phyloP scores from a whole-genome alignment of 1,140 invertebrate species.

The Pomacea maculata region DNA sequence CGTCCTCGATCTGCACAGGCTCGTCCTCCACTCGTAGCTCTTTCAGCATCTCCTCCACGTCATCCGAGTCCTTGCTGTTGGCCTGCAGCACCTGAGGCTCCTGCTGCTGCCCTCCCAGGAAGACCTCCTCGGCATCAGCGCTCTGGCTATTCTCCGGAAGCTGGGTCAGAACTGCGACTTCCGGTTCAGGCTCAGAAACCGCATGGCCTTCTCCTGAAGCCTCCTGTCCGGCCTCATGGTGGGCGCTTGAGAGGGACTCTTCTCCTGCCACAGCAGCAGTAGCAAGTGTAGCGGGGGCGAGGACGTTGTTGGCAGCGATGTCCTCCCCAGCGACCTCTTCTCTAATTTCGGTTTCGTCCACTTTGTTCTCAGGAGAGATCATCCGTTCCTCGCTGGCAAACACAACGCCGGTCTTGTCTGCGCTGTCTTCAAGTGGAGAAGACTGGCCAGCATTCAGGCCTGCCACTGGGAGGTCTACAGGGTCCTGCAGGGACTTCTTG shows the following conservation, averaged over 20 bases:
- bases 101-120: neutral
- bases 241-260: neutral
- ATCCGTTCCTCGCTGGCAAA: neutral
- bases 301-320: too few relatives aligned
- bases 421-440: neutral
- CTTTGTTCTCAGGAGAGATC: neutral
- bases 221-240: neutral
- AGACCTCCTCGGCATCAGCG: slow-evolving; percentile 14
- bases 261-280: too few relatives aligned
- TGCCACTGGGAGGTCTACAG: neutral
- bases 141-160: slow-evolving; percentile 10
- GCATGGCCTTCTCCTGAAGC: neutral
- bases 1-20: neutral
- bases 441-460: neutral
- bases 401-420: neutral
- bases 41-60: neutral
- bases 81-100: slow-evolving; percentile 7
- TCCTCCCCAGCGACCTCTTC: neutral
- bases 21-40: neutral
- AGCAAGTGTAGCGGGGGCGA: too few relatives aligned
- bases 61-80: neutral
- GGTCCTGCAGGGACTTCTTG: slow-evolving; percentile 21
- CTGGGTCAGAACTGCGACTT: neutral
- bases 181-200: neutral
- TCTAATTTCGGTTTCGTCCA: neutral